phyloP scores from a whole-genome alignment of 2,113 vertebrate genomes.

The Butorides virescens region DNA sequence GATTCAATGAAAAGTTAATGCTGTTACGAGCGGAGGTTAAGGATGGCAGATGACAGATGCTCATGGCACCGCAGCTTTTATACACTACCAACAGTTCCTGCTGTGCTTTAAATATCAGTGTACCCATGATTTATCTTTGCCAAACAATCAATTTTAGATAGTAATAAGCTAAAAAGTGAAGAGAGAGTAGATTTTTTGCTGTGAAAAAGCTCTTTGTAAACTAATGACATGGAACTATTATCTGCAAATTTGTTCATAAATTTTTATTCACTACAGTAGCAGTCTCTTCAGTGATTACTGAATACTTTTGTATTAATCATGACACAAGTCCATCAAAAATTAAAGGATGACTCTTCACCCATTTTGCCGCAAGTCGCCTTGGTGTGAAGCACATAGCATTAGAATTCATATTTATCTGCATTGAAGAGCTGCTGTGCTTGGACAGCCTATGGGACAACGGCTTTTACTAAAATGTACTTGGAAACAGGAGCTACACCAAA shows the following conservation, averaged over 20 bases:
- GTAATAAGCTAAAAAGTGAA: not conserved
- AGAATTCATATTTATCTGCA: not conserved
- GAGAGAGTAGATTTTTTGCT: not conserved
- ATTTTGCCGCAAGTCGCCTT: not conserved
- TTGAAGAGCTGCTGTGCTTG: not conserved
- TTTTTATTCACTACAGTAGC: not conserved
- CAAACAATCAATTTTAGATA: not conserved
- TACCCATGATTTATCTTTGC: not conserved
- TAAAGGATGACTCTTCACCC: not conserved
- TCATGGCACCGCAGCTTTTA: not conserved
- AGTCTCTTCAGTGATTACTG: not conserved
- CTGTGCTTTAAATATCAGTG: not conserved
- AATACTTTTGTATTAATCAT: not conserved
- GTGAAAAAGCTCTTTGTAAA: not conserved
- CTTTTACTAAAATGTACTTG: not conserved
- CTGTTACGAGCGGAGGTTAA: not conserved
- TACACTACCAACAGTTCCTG: not conserved
- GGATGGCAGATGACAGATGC: not conserved
- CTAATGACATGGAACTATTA: not conserved
- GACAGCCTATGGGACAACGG: not conserved
- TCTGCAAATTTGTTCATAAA: not conserved
- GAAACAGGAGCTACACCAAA: not conserved
- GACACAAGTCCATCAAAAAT: not conserved
- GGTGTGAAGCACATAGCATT: not conserved
- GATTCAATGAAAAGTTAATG: not conserved